Base-by-base conservation (phyloP, 2,797 vertebrate genomes). In the Garrulus glandarius region DNA sequence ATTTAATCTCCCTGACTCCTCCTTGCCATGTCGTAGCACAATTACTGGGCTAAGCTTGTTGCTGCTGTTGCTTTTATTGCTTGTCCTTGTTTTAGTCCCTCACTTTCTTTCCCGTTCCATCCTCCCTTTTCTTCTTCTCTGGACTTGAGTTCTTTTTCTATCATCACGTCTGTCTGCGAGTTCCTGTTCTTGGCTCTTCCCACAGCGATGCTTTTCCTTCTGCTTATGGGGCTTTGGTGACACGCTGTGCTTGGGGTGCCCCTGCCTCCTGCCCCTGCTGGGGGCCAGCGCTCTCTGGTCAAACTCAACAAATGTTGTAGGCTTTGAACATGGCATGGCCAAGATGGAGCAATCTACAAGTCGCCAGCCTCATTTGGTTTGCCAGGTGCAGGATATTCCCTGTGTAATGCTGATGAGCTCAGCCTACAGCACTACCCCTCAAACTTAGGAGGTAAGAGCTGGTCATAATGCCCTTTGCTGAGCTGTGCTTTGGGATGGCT, bases 111-210 rank as follows among this genome's bases (percentile, higher is more conserved):
- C 47, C 50, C 2, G 2, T 78, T 87, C 37, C 57, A 67, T 13
- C 14, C 17, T 70, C 13, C 34, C 17, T 81, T 71, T 82, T 61
- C 16, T 72, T 71, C 15, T 64, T 84, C 57, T 47, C 20, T 76
- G 47, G 22, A 14, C 16, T 53, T 34, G 16, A 77, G 24, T 56
- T n/a, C 21, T 59, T 72, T 27, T 75, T 39, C 16, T 61, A 0
- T 34, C 37, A 7, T 59, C 12, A 1, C 0, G 0, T 39, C 65
- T 12, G 7, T 15, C 56, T 68, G 37, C 0, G 3, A 59, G 29
- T 32, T n/a, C 15, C 34, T 10, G 9, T 49, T 55, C 21, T 13
- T 11, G 3, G 26, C 13, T 74, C 26, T 61, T 78, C 37, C 44
- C 23, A 4, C 46, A 41, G 26, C 0, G 0, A 9, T 50, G 53